A percentile compares a stretch with the other conserved stretches of the same genome.
phyloP scores from a whole-genome alignment of 1,140 invertebrate genomes.

The Mercenaria mercenaria region DNA sequence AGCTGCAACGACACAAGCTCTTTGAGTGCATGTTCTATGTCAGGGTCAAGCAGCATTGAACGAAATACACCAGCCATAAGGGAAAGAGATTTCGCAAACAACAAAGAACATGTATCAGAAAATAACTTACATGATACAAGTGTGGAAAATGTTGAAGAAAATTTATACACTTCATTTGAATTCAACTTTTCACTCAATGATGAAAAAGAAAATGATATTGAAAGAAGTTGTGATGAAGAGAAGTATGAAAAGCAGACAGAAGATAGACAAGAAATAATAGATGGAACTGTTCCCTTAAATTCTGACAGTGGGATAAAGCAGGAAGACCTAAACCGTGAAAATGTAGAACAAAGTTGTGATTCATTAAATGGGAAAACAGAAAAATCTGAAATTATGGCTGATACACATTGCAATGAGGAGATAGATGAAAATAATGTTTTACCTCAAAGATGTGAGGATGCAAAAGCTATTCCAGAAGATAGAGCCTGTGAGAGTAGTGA shows the following conservation, averaged over 20 bases:
- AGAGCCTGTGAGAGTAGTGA: neutral
- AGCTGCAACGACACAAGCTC: slow-evolving; percentile 20
- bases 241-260: neutral
- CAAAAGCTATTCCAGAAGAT: neutral
- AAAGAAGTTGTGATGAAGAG: neutral
- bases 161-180: neutral
- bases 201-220: neutral
- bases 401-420: too few species aligned
- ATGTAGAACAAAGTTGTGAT: too few species aligned
- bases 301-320: too few species aligned
- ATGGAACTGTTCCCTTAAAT: too few species aligned
- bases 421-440: too few species aligned
- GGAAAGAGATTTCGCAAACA: neutral
- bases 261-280: too few species aligned
- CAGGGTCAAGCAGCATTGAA: slow-evolving; percentile 9
- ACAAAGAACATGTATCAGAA: neutral
- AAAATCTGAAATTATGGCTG: too few species aligned
- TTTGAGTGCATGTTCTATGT: slow-evolving; percentile 26
- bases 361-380: too few species aligned
- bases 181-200: neutral
- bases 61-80: neutral
- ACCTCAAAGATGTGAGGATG: neutral
- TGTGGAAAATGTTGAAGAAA: neutral
- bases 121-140: neutral
- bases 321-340: too few species aligned